These are phyloP conservation scores for Aix galericulata DNA, from an alignment of 2,113 vertebrate genomes.

Conservation along the genomic window DNA sequence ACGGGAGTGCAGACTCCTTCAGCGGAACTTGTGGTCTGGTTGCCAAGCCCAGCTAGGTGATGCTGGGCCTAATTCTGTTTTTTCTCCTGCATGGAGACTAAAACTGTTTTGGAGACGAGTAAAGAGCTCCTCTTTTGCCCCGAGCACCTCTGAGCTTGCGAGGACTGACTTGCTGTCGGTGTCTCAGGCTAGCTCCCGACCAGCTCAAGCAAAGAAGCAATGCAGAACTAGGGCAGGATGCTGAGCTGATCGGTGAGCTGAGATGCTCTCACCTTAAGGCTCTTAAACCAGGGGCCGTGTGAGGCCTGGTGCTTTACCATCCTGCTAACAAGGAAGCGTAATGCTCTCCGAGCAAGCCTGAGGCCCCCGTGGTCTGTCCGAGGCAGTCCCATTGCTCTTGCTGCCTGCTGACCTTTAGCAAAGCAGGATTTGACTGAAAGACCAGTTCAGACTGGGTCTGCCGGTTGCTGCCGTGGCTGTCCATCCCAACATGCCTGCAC, in stretches of 20 bases:
- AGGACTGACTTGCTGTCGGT: too few relatives aligned
- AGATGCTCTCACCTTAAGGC: neutral
- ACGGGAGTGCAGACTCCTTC: neutral
- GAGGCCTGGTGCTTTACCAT: neutral
- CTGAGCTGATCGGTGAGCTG: neutral
- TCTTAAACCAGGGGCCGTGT: neutral
- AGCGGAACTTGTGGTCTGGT: neutral
- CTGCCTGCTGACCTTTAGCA: neutral
- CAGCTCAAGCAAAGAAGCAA: neutral
- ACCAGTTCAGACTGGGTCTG: neutral
- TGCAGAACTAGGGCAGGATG: neutral
- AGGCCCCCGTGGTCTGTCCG: neutral
- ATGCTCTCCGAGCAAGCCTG: neutral
- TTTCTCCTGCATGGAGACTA: neutral
- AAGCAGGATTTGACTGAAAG: neutral
- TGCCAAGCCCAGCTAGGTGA: neutral
- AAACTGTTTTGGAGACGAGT: neutral
- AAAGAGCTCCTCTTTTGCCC: neutral
- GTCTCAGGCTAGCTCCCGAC: neutral
- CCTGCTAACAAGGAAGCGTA: neutral
- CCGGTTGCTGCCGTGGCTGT: neutral
- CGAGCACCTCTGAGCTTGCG: neutral
- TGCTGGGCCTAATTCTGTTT: neutral
- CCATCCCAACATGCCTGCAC: rapidly evolving
- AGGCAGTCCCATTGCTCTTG: neutral